Percentiles rank a stretch among this genome's conserved stretches.
Evolutionary conservation across 2,113 vertebrate genomes (phyloP).

Genomic region (Oncorhynchus tshawytscha): DNA sequence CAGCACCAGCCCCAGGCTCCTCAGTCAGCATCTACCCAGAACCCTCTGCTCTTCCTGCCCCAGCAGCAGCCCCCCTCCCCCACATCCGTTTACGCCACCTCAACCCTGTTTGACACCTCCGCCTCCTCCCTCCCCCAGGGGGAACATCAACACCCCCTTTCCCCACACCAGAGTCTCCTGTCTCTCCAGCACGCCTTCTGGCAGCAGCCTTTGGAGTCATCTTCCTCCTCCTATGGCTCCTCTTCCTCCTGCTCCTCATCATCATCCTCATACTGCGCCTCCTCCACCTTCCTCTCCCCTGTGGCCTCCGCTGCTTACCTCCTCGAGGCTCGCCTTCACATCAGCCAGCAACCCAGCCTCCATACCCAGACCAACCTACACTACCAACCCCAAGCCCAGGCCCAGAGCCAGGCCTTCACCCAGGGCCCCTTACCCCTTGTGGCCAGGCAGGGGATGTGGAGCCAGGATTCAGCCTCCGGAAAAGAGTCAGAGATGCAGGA

Average conservation of each 20-base stretch:
- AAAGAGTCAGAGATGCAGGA: constrained; percentile 62
- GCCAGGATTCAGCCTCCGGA: constrained; percentile 39
- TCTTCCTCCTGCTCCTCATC: constrained; percentile 54
- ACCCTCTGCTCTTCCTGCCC: constrained; percentile 66
- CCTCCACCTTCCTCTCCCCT: constrained; percentile 74
- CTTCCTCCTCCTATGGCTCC: constrained; percentile 42
- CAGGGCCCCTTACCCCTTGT: constrained; percentile 54
- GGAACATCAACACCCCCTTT: constrained; percentile 50
- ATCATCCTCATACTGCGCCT: constrained; percentile 69
- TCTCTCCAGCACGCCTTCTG: constrained; percentile 60
- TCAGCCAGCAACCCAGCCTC: constrained; percentile 70
- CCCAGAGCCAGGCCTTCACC: constrained; percentile 49
- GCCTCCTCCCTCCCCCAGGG: constrained; percentile 57
- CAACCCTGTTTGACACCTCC: constrained; percentile 61
- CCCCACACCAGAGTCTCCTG: constrained; percentile 55
- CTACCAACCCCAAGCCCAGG: constrained; percentile 39
- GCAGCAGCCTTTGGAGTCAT: constrained; percentile 53
- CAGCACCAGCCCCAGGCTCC: constrained; percentile 78
- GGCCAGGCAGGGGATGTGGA: constrained; percentile 79
- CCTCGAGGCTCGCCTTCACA: constrained; percentile 84
- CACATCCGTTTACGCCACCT: constrained; percentile 59
- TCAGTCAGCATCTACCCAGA: constrained; percentile 63
- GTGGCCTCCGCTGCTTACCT: constrained; percentile 85
- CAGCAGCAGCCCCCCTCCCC: constrained; percentile 58
- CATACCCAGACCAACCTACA: constrained; percentile 19